Evolutionary conservation across 1,140 invertebrate genomes (phyloP).

Genomic region (Protaetia brevitarsis): DNA sequence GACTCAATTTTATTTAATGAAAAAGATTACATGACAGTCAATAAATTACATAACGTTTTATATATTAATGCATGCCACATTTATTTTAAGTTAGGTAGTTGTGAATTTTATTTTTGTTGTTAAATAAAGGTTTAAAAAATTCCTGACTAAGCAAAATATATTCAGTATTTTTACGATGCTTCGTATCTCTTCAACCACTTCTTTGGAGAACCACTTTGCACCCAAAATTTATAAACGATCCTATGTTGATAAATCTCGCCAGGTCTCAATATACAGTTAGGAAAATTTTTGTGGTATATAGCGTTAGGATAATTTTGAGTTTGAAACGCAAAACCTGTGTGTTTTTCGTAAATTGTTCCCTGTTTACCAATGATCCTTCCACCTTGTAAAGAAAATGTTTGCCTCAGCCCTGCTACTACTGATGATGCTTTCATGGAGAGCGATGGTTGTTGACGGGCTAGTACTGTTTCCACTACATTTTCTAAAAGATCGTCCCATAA

Average conservation of each 20-base stretch:
- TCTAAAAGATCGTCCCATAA: too few relatives aligned
- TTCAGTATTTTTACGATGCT: too few relatives aligned
- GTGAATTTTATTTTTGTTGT: too few relatives aligned
- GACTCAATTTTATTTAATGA: too few relatives aligned
- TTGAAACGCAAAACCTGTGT: slow-evolving; percentile 76
- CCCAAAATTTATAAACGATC: slow-evolving; percentile 59
- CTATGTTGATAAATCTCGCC: slow-evolving; percentile 63
- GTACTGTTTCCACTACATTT: too few relatives aligned
- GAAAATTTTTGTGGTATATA: slow-evolving; percentile 71
- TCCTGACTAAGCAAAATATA: too few relatives aligned
- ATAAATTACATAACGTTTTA: too few relatives aligned
- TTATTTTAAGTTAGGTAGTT: too few relatives aligned
- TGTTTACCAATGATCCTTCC: slow-evolving; percentile 63
- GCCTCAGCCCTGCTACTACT: background rate
- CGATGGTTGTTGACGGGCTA: background rate
- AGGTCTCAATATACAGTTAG: slow-evolving; percentile 63
- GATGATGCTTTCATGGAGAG: background rate
- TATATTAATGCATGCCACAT: background rate
- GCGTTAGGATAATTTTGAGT: slow-evolving; percentile 86
- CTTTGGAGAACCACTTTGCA: slow-evolving; percentile 30
- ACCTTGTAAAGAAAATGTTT: slow-evolving; percentile 39
- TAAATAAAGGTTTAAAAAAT: too few relatives aligned
- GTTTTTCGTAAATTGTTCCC: slow-evolving; percentile 63
- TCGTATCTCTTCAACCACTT: slow-evolving; percentile 35
- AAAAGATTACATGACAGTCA: too few relatives aligned